These are phyloP conservation scores for Furcula furcula DNA, from an alignment of 2,888 invertebrate genomes.

Conservation along the genomic window DNA sequence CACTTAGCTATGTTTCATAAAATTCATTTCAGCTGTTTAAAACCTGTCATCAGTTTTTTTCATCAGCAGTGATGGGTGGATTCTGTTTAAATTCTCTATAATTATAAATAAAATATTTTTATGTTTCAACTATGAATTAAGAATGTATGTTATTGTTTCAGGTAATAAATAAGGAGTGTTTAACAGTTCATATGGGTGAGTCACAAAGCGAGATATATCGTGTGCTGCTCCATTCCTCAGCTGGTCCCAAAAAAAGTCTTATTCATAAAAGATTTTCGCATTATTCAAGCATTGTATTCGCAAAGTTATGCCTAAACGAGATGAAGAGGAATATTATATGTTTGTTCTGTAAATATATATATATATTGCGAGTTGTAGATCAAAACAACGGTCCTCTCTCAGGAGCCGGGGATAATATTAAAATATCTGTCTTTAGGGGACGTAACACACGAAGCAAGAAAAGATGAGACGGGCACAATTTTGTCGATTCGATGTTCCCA, in stretches of 20 bases:
- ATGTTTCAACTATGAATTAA: too few species aligned
- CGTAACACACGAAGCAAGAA: constrained; percentile 66
- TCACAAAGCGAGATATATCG: constrained; percentile 39
- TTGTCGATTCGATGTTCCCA: constrained; percentile 76
- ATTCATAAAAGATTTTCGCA: constrained; percentile 59
- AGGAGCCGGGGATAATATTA: constrained; percentile 60
- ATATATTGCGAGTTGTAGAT: constrained; percentile 62
- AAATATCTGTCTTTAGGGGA: constrained; percentile 62
- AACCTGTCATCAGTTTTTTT: too few species aligned
- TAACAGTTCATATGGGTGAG: constrained; percentile 40
- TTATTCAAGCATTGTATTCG: constrained; percentile 57
- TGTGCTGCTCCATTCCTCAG: constrained; percentile 27
- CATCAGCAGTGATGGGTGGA: too few species aligned
- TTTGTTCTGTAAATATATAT: constrained; percentile 55
- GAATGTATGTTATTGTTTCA: constrained; percentile 49
- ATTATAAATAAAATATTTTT: too few species aligned
- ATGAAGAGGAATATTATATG: constrained; percentile 51
- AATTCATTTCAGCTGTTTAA: too few species aligned
- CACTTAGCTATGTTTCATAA: too few species aligned
- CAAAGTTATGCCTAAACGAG: constrained; percentile 55
- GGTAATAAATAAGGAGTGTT: constrained; percentile 54
- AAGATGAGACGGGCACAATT: constrained; percentile 75
- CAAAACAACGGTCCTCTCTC: constrained; percentile 66
- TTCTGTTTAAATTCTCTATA: too few species aligned
- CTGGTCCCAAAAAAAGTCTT: constrained; percentile 37